A percentile compares a stretch with the other conserved stretches of the same genome.
phyloP scores from a whole-genome alignment of 1,140 invertebrate genomes.

The Drosophila arizonae region DNA sequence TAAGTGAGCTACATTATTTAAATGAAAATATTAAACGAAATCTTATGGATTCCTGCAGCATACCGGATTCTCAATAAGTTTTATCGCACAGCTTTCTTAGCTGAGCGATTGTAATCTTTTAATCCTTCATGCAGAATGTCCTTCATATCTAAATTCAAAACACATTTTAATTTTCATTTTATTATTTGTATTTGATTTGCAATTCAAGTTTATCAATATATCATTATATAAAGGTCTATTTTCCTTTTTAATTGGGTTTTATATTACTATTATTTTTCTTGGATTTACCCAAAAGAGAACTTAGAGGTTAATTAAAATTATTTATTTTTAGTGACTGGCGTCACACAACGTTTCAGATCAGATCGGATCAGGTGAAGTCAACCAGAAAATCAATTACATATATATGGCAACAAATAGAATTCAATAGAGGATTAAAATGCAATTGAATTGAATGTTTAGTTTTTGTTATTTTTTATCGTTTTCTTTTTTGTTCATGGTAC shows the following conservation, averaged over 20 bases:
- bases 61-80: too few relatives aligned
- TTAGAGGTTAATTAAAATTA: slow-evolving; percentile 31
- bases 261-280: slow-evolving; percentile 2
- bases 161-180: slow-evolving; percentile 10
- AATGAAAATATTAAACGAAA: too few relatives aligned
- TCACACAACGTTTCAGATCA: slow-evolving; percentile 30
- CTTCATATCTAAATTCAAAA: too few relatives aligned
- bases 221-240: slow-evolving; percentile 39
- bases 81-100: too few relatives aligned
- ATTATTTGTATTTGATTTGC: slow-evolving; percentile 38
- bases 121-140: too few relatives aligned
- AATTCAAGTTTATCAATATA: slow-evolving; percentile 35
- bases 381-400: slow-evolving; percentile 27
- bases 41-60: too few relatives aligned
- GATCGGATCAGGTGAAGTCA: slow-evolving; percentile 20
- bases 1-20: not conserved
- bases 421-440: slow-evolving; percentile 38
- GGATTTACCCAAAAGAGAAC: slow-evolving; percentile 18
- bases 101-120: too few relatives aligned
- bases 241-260: slow-evolving; percentile 30
- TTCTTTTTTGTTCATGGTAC: slow-evolving; percentile 15
- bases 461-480: slow-evolving; percentile 17
- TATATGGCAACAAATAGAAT: slow-evolving; percentile 45
- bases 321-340: slow-evolving; percentile 27
- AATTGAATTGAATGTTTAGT: slow-evolving; percentile 36